Evolutionary conservation across 35 echinoderm and acorn worm species (phyloP), one percentile per base, ranked within the genome.

Genomic region (Hemicentrotus pulcherrimus): DNA sequence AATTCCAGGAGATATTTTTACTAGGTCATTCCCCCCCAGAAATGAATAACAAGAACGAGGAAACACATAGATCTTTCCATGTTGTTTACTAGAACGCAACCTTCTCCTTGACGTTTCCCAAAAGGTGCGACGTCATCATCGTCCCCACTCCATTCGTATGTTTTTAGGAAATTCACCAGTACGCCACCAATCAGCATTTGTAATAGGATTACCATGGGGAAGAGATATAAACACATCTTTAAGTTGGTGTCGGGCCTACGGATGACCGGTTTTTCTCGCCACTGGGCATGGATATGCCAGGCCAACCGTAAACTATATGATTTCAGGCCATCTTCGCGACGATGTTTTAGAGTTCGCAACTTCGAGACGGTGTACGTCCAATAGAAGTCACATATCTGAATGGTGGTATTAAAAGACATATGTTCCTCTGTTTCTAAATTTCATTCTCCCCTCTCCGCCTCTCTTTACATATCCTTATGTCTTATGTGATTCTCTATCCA

Each of bases 201-300:
- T 78, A 78, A 78, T 78, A 78, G 65, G 65, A 78, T 78, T 78
- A 78, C 22, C 15, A 28, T 8, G 5, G 24, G 65, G 65, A 78
- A 78, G 28, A 78, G 65, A n/a, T 4, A 78, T 78, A 78, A 78
- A 78, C 24, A 78, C 65, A 78, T 78, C 22, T 28, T 78, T 22
- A 78, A 78, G 65, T 78, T 78, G 65, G 65, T 78, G 65, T 78
- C 2, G 19, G 28, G 65, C 65, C 19, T 22, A 78, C 18, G 65
- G 65, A 78, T 78, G 65, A 78, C 65, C 65, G 65, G 65, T 78
- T 78, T 78, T 78, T 78, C 65, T 78, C 65, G 22, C 65, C 65
- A 78, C 65, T n/a, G 22, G 19, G 65, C 28, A n/a, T 8, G 19
- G 6, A 7, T 2, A n/a, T 78, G 65, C 65, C 28, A 78, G 65